Conservation (phyloP, 1,140 invertebrate genomes). For the Drosophila fuyamai region DNA sequence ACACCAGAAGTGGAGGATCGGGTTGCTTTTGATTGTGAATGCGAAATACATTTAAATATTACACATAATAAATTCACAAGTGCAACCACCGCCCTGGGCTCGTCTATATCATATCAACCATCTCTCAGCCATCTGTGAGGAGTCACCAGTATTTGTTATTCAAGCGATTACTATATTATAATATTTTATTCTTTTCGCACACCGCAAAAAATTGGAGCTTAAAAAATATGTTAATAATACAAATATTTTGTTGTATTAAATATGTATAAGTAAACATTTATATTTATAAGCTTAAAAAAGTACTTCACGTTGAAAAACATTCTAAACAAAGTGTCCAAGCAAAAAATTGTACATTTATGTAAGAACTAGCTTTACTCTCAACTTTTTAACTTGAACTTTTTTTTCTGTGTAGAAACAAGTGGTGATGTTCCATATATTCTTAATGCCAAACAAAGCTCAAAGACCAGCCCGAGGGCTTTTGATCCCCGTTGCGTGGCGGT, state of each 20-base stretch:
- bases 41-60: conserved; percentile 66
- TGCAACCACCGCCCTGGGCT: conserved; percentile 15
- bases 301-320: no score
- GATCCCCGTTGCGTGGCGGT: conserved; percentile 44
- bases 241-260: no score
- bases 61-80: conserved; percentile 48
- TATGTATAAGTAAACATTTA: no score
- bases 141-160: conserved; percentile 15
- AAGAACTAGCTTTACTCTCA: no score
- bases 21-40: conserved; percentile 47
- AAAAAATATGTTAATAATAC: no score
- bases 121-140: conserved; percentile 67
- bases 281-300: no score
- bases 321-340: no score
- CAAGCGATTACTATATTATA: conserved; percentile 55
- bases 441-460: conserved; percentile 36
- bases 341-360: no score
- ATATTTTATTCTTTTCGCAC: conserved; percentile 41
- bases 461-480: conserved; percentile 40
- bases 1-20: conserved; percentile 23
- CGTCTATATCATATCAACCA: conserved; percentile 31
- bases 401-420: conserved; percentile 1
- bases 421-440: conserved; percentile 24
- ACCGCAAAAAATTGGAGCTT: not conserved
- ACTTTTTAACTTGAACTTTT: not conserved